Percentiles rank a stretch among this genome's conserved stretches.
Evolutionary conservation across 1,140 invertebrate genomes (phyloP).

Genomic region (Eriosoma lanigerum): DNA sequence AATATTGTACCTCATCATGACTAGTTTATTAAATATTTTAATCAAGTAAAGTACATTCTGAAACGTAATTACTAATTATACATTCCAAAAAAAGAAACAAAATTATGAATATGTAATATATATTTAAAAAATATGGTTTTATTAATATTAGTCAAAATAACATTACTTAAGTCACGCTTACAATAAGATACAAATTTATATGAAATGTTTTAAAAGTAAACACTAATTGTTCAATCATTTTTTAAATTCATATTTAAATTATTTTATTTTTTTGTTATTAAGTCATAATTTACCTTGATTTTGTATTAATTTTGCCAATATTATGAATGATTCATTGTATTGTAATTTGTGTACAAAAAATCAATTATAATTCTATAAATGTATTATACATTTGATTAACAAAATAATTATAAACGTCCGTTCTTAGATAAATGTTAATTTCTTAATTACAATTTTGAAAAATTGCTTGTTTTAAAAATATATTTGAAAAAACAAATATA

Average conservation of each 20-base stretch:
- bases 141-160: conserved; percentile 1
- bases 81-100: conserved; percentile 11
- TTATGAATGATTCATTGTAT: not conserved
- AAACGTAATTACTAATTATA: conserved; percentile 16
- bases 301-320: not conserved
- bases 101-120: not conserved
- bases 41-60: not conserved
- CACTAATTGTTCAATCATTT: conserved; percentile 1
- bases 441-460: conserved; percentile 12
- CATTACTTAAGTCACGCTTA: conserved; percentile 18
- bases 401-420: conserved; percentile 30
- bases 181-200: not conserved
- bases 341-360: conserved; percentile 23
- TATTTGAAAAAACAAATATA: conserved; percentile 18
- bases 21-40: conserved; percentile 17
- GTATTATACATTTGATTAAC: not conserved
- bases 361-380: conserved; percentile 25
- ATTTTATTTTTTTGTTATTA: not conserved
- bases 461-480: conserved; percentile 42
- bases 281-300: conserved; percentile 19
- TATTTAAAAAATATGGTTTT: not conserved
- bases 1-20: not conserved
- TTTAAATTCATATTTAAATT: conserved; percentile 6
- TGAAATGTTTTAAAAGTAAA: conserved; percentile 4
- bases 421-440: conserved; percentile 25